phyloP scores from a whole-genome alignment of 2,888 invertebrate genomes.

The Oxycera nigricornis region DNA sequence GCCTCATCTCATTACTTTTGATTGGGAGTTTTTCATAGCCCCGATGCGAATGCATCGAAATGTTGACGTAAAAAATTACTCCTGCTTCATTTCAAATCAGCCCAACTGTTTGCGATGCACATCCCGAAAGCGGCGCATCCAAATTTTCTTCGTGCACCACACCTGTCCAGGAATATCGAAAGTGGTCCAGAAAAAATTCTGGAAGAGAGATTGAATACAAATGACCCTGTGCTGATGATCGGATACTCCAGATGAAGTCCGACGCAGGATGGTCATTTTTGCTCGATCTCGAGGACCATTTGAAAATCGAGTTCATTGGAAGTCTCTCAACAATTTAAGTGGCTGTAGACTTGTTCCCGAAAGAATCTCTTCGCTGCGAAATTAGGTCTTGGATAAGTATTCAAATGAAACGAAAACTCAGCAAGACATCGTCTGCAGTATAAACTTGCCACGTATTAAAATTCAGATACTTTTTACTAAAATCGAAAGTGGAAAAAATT shows the following conservation, averaged over 20 bases:
- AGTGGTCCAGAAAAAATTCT: conserved; percentile 9
- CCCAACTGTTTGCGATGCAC: conserved; percentile 35
- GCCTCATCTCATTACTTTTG: conserved; percentile 36
- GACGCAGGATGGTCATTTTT: background rate
- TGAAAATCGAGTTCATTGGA: too few species aligned
- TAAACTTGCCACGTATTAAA: conserved; percentile 11
- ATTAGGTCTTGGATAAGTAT: background rate
- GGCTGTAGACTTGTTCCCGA: too few species aligned
- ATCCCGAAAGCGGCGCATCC: conserved; percentile 2
- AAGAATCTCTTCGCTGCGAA: too few species aligned
- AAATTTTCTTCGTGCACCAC: conserved; percentile 16
- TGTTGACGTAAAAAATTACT: conserved; percentile 38
- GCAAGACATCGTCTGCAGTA: background rate
- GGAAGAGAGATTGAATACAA: background rate
- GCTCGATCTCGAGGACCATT: background rate
- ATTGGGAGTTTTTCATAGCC: conserved; percentile 16
- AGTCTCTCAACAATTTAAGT: too few species aligned
- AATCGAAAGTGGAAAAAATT: conserved; percentile 24
- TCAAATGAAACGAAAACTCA: background rate
- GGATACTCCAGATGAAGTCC: conserved; percentile 1
- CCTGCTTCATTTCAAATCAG: conserved; percentile 32
- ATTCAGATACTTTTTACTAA: conserved; percentile 1
- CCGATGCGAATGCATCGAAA: conserved; percentile 22
- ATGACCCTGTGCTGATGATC: background rate
- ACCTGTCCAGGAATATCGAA: conserved; percentile 36